phyloP scores from a whole-genome alignment of 2,113 vertebrate genomes.

The Canis aureus region DNA sequence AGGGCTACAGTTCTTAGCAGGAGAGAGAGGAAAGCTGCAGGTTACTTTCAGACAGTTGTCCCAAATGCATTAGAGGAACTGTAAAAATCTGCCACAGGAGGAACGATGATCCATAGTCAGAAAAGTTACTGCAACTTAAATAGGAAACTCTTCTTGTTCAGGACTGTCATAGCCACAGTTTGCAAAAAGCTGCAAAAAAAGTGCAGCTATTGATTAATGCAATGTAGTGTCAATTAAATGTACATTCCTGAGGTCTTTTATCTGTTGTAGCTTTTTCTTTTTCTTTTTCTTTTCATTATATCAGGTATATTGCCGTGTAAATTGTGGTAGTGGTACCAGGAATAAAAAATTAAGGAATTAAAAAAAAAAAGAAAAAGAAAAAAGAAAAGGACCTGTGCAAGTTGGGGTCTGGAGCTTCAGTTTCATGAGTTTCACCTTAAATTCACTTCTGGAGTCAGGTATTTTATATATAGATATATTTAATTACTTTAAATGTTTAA shows the following conservation, averaged over 20 bases:
- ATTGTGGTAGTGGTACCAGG: constrained; percentile 96
- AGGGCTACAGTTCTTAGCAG: constrained; percentile 99
- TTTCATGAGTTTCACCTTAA: not conserved
- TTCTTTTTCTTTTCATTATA: constrained; percentile 91
- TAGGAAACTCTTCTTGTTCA: constrained; percentile 94
- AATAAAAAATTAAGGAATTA: constrained; percentile 93
- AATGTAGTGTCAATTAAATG: constrained; percentile 93
- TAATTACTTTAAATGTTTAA: not conserved
- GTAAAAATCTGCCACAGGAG: constrained; percentile 93
- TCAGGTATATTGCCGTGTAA: constrained; percentile 95
- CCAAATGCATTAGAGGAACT: constrained; percentile 97
- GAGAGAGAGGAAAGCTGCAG: constrained; percentile 99
- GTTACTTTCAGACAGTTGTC: constrained; percentile 99
- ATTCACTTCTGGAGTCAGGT: not conserved
- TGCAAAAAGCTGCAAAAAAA: constrained; percentile 91
- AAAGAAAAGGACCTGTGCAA: not conserved
- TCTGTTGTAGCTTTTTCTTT: constrained; percentile 94
- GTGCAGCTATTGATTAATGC: constrained; percentile 93
- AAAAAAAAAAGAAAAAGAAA: too few species aligned
- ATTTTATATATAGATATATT: not conserved
- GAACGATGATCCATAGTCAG: constrained; percentile 95
- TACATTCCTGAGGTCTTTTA: constrained; percentile 94
- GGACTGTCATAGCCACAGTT: constrained; percentile 96
- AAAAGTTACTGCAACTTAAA: constrained; percentile 97
- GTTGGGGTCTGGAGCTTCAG: not conserved